A percentile compares a stretch with the other conserved stretches of the same genome.
Conservation (phyloP, 1,140 invertebrate genomes). For the Brachionus asplanchnoidis region DNA sequence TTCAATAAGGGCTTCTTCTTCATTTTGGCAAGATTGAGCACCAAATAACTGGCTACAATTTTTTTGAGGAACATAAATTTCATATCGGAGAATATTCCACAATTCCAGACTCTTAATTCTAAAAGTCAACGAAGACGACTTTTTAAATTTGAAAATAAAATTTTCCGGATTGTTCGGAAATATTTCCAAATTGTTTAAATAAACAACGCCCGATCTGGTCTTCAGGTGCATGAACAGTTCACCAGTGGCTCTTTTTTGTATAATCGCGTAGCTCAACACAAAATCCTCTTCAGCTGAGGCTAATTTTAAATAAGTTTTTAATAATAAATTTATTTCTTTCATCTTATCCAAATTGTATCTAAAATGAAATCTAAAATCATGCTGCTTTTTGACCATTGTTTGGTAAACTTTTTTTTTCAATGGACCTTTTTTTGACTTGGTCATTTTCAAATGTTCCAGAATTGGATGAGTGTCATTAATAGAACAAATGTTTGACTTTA, state of each 20-base stretch:
- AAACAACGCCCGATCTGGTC: neutral
- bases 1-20: neutral
- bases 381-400: neutral
- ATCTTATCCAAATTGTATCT: neutral
- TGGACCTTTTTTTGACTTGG: neutral
- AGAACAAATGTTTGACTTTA: neutral
- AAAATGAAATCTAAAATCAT: neutral
- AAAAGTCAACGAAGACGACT: neutral
- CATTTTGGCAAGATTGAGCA: neutral
- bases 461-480: neutral
- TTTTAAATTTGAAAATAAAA: slow-evolving; percentile 10
- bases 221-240: neutral
- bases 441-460: neutral
- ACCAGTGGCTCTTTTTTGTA: neutral
- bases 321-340: neutral
- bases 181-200: slow-evolving; percentile 1
- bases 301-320: neutral
- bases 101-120: neutral
- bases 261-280: neutral
- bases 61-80: neutral
- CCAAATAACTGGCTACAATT: neutral
- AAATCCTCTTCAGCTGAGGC: neutral
- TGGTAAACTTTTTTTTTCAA: neutral
- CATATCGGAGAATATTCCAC: neutral
- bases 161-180: neutral